phyloP scores from a whole-genome alignment of 2,113 vertebrate genomes.

The Scortum barcoo region DNA sequence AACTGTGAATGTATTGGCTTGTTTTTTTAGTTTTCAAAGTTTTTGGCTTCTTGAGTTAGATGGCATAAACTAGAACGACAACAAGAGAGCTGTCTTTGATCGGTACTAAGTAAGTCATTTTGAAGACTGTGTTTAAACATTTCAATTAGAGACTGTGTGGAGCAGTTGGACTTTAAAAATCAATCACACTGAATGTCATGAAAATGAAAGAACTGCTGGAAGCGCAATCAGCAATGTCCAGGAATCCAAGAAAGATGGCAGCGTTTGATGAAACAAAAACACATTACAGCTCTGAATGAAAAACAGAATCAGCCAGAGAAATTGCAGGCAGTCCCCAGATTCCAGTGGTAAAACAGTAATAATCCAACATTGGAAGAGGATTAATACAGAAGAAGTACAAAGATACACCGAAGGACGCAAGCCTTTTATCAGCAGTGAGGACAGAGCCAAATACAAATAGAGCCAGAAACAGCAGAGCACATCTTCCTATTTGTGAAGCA shows the following conservation, averaged over 20 bases:
- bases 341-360: not conserved
- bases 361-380: slow-evolving; percentile 1
- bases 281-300: slow-evolving; percentile 7
- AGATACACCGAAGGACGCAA: not conserved
- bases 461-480: slow-evolving; percentile 4
- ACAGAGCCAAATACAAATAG: slow-evolving; percentile 6
- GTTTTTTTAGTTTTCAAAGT: not conserved
- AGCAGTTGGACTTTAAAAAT: slow-evolving; percentile 6
- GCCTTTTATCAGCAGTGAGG: slow-evolving; percentile 15
- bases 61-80: not conserved
- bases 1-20: slow-evolving; percentile 12
- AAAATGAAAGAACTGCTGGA: slow-evolving; percentile 31
- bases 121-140: not conserved
- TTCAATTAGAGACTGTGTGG: slow-evolving; percentile 5
- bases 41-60: not conserved
- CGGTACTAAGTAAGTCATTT: not conserved
- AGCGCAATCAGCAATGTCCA: slow-evolving; percentile 29
- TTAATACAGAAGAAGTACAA: not conserved
- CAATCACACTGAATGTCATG: slow-evolving; percentile 3
- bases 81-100: slow-evolving; percentile 7
- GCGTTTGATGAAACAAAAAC: slow-evolving; percentile 16
- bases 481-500: slow-evolving; percentile 55
- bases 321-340: not conserved
- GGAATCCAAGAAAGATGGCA: slow-evolving; percentile 20
- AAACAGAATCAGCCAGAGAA: slow-evolving; percentile 3